Evolutionary conservation across 2,113 vertebrate genomes (phyloP).

Genomic region (Mellivora capensis): DNA sequence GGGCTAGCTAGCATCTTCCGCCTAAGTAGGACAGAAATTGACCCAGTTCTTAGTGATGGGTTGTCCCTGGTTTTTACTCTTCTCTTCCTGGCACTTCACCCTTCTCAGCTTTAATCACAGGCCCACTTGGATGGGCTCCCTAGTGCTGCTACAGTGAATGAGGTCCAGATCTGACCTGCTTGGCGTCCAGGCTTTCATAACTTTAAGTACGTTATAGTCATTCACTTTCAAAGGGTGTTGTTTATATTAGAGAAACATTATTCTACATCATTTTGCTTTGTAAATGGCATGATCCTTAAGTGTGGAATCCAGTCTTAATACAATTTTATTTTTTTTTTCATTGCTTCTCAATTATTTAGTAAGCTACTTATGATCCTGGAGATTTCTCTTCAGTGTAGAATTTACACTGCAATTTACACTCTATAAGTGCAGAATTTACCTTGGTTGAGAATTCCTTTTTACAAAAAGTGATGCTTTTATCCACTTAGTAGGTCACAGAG

Average conservation of each 20-base stretch:
- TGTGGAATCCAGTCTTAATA: not conserved
- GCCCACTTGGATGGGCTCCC: not conserved
- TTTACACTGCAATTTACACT: not conserved
- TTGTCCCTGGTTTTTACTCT: not conserved
- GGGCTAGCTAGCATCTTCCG: not conserved
- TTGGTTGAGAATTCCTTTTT: not conserved
- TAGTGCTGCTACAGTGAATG: too few relatives aligned
- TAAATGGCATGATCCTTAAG: not conserved
- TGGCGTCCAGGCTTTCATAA: not conserved
- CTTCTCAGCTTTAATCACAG: not conserved
- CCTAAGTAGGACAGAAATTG: not conserved
- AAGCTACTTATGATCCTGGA: not conserved
- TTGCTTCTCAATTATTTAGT: not conserved
- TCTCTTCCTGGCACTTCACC: not conserved
- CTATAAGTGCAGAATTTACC: not conserved
- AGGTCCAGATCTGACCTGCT: not conserved
- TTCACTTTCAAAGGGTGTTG: not conserved
- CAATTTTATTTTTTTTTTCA: not conserved
- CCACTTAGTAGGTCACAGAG: not conserved
- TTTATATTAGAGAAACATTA: not conserved
- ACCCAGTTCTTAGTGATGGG: not conserved
- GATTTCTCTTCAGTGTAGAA: not conserved
- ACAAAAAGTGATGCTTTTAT: not conserved
- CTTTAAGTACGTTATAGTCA: not conserved
- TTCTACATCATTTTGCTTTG: not conserved